Evolutionary conservation across 2,888 invertebrate genomes (phyloP), one percentile per base, ranked within the genome.

Genomic region (Pteria penguin): DNA sequence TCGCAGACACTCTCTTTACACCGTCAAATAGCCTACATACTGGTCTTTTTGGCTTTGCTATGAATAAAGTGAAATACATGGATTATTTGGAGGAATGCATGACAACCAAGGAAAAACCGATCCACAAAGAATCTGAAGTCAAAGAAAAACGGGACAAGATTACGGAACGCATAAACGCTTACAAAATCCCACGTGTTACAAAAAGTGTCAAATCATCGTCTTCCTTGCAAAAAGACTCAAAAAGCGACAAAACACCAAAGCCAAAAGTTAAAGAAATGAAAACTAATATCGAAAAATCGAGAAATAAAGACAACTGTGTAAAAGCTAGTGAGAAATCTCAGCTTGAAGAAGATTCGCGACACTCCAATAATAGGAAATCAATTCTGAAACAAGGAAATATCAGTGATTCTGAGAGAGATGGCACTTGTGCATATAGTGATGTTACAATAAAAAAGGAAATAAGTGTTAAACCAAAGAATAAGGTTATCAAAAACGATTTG

Each of bases 1-100:
- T 72, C 32, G 72, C 72, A 18, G 72, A 72, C 36, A 65, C 72
- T 4, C 57, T 72, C 8, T 65, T 72, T 26, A 65, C 72, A 2
- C 54, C 61, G 27, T 55, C 67, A 1, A 57, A 27, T 14, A 36
- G 57, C n/a, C 14, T 27, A 31, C 45, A 36, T 18, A 33, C 32
- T 4, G 72, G 72, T 11, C 54, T 72, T 24, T 72, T 32, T 36
- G 72, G 72, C 2, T 65, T 72, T 57, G 55, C 72, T 11, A 57
- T 65, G 4, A 62, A 62, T 2, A 72, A 72, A 65, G 24, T 65
- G 26, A 63, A 65, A 22, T 72, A 65, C 29, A 72, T 63, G 57
- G 72, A 72, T 57, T 63, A 55, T 27, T 33, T 72, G 3, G 65
- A 65, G 65, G 72, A 72, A 45, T 62, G 26, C 4, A 55, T 65